phyloP scores from a whole-genome alignment of 1,140 invertebrate genomes.

The Asobara japonica region DNA sequence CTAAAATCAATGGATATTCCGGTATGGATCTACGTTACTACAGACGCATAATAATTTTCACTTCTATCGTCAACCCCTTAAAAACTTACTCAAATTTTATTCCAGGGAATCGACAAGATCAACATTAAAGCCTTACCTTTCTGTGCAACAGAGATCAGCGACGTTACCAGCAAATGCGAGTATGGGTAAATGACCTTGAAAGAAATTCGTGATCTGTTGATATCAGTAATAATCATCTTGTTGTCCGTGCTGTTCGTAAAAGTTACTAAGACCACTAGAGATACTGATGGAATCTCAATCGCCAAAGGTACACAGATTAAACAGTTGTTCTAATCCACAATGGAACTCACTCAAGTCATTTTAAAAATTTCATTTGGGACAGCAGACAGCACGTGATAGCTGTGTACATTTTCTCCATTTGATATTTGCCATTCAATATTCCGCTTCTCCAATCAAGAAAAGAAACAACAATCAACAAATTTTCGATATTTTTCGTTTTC shows the following conservation, averaged over 20 bases:
- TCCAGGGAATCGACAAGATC: constrained; percentile 80
- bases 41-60: not conserved
- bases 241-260: not conserved
- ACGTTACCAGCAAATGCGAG: constrained; percentile 76
- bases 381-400: not conserved
- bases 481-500: not conserved
- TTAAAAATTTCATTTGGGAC: not conserved
- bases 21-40: too few species aligned
- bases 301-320: constrained; percentile 19
- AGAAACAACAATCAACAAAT: not conserved
- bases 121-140: constrained; percentile 75
- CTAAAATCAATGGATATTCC: too few species aligned
- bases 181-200: constrained; percentile 63
- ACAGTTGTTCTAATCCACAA: not conserved
- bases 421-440: constrained; percentile 31
- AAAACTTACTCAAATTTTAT: constrained; percentile 21
- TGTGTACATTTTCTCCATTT: constrained; percentile 22
- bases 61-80: too few species aligned
- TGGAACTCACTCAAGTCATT: not conserved
- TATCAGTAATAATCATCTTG: not conserved
- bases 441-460: not conserved
- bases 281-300: constrained; percentile 29
- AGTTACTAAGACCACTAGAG: not conserved
- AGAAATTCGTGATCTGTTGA: not conserved
- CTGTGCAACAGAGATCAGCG: constrained; percentile 75